Percentiles rank a stretch among this genome's conserved stretches.
phyloP scores from a whole-genome alignment of 2,888 invertebrate genomes.

The Drosophila antonietae region DNA sequence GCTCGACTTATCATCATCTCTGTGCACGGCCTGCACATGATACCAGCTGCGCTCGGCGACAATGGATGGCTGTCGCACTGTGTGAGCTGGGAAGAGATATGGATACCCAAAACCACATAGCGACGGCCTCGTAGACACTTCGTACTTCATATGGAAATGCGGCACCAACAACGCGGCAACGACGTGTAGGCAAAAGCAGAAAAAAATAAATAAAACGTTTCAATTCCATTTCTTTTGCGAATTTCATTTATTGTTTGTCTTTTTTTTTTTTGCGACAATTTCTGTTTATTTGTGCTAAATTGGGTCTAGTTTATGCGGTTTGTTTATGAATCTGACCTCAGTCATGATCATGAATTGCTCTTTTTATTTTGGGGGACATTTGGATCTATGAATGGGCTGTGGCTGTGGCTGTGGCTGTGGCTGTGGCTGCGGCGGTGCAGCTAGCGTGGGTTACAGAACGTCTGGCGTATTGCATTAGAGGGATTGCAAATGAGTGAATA shows the following conservation, averaged over 20 bases:
- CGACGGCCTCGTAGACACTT: slow-evolving; percentile 30
- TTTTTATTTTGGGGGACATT: slow-evolving; percentile 50
- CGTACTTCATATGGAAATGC: slow-evolving; percentile 56
- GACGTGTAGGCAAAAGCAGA: neutral
- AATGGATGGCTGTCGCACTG: slow-evolving; percentile 19
- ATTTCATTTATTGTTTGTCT: slow-evolving; percentile 16
- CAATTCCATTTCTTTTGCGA: slow-evolving; percentile 66
- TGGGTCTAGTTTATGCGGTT: slow-evolving; percentile 78
- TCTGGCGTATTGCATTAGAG: slow-evolving; percentile 2
- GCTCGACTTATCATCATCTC: slow-evolving; percentile 48
- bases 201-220: slow-evolving; percentile 18
- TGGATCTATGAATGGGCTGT: slow-evolving; percentile 42
- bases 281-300: slow-evolving; percentile 58
- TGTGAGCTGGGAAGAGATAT: slow-evolving; percentile 6
- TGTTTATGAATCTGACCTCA: slow-evolving; percentile 75
- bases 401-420: slow-evolving; percentile 27
- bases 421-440: slow-evolving; percentile 37
- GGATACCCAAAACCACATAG: slow-evolving; percentile 53
- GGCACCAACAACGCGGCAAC: slow-evolving; percentile 30
- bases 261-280: slow-evolving; percentile 30
- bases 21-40: slow-evolving; percentile 46
- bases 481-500: neutral
- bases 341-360: slow-evolving; percentile 76
- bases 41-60: slow-evolving; percentile 33
- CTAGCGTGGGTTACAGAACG: slow-evolving; percentile 15